These are phyloP conservation scores for Terebella lapidaria DNA, from an alignment of 2,888 invertebrate genomes.

Conservation along the genomic window DNA sequence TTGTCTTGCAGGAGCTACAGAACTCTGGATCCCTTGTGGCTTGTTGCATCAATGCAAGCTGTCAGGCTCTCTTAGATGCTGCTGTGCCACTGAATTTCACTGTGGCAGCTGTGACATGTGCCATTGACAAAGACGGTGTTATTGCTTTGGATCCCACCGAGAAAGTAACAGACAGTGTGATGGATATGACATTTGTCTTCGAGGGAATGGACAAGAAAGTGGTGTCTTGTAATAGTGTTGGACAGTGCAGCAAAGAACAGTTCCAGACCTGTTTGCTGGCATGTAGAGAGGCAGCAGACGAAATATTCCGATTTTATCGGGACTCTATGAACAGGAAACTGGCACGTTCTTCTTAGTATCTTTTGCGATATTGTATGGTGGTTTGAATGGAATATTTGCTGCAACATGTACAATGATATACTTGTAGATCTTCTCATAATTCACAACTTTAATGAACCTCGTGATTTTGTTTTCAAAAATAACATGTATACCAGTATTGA, in stretches of 20 bases:
- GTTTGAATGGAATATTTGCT: too few relatives aligned
- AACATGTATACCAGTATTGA: too few relatives aligned
- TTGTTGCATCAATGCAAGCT: conserved; percentile 75
- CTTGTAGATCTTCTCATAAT: too few relatives aligned
- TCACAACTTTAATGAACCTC: too few relatives aligned
- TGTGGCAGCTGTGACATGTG: conserved; percentile 74
- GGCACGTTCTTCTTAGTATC: too few relatives aligned
- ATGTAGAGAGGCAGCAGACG: conserved; percentile 31
- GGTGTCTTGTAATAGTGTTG: conserved; percentile 33
- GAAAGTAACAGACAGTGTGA: conserved; percentile 47
- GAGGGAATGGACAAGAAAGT: conserved; percentile 35
- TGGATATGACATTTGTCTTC: conserved; percentile 40
- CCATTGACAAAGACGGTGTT: conserved; percentile 60
- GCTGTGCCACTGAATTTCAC: conserved; percentile 78
- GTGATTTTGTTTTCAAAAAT: too few relatives aligned
- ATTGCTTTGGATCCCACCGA: conserved; percentile 64
- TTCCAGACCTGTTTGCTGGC: conserved; percentile 33
- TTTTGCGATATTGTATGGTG: too few relatives aligned
- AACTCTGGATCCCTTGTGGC: conserved; percentile 64
- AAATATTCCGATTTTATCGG: conserved; percentile 39
- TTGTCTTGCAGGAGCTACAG: conserved; percentile 82
- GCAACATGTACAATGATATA: too few relatives aligned
- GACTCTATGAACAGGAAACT: conserved; percentile 31
- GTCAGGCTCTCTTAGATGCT: conserved; percentile 75
- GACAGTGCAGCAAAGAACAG: conserved; percentile 34